These are phyloP conservation scores for Cyprinus carpio DNA, from an alignment of 2,113 vertebrate species.

Conservation along the genomic window DNA sequence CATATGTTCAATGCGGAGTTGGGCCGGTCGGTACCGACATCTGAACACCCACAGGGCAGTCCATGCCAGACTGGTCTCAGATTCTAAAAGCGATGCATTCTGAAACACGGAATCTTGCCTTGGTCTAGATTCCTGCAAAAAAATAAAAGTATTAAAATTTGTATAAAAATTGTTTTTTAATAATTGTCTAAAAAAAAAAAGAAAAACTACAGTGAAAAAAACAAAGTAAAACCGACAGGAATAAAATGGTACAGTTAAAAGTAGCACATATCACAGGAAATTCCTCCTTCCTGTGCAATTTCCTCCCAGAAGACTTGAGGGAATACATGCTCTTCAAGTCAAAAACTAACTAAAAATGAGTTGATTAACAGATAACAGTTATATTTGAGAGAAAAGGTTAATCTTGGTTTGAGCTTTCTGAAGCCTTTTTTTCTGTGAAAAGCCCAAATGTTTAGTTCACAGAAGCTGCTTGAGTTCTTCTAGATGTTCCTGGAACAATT, in stretches of 20 bases:
- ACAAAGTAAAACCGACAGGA: background rate
- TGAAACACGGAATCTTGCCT: constrained; percentile 56
- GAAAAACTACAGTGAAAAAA: background rate
- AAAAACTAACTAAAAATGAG: constrained; percentile 11
- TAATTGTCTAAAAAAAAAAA: too few relatives aligned
- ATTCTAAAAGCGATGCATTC: constrained; percentile 56
- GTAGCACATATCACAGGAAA: constrained; percentile 59
- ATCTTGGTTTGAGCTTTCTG: background rate
- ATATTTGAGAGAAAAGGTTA: background rate
- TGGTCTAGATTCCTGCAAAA: constrained; percentile 58
- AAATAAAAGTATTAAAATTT: background rate
- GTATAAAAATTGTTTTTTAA: too few relatives aligned
- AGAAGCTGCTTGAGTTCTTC: background rate
- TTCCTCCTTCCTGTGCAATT: constrained; percentile 60
- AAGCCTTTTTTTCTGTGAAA: background rate
- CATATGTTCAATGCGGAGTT: constrained; percentile 78
- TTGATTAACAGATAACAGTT: constrained; percentile 53
- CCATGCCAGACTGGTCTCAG: constrained; percentile 68
- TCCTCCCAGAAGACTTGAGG: constrained; percentile 48
- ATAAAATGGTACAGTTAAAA: constrained; percentile 1
- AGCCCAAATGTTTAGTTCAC: background rate
- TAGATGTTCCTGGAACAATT: background rate
- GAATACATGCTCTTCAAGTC: constrained; percentile 55
- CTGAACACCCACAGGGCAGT: constrained; percentile 77
- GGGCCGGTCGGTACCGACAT: constrained; percentile 81